A percentile compares a stretch with the other conserved stretches of the same genome.
These are phyloP conservation scores for Corbicula japonica DNA, from an alignment of 2,888 invertebrate genomes.

Conservation along the genomic window DNA sequence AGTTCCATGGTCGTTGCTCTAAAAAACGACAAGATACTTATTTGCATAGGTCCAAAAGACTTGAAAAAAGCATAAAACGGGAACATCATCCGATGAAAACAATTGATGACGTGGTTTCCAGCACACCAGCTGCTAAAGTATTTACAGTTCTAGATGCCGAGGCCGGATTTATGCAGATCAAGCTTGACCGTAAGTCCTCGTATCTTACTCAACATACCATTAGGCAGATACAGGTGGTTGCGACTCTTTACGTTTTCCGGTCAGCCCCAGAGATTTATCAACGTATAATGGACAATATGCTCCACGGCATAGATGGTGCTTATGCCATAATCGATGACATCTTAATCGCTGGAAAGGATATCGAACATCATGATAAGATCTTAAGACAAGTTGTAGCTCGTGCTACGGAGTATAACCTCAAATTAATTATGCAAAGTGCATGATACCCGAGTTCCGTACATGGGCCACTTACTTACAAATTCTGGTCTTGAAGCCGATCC, in stretches of 20 bases:
- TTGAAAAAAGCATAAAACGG: constrained; percentile 62
- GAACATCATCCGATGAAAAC: constrained; percentile 67
- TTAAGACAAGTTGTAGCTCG: constrained; percentile 52
- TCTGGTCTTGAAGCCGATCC: constrained; percentile 59
- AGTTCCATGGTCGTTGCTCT: constrained; percentile 66
- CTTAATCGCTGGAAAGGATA: constrained; percentile 56
- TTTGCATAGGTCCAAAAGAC: constrained; percentile 68
- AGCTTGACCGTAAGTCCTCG: constrained; percentile 59
- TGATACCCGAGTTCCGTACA: constrained; percentile 43
- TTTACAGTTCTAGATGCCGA: constrained; percentile 71
- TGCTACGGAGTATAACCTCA: constrained; percentile 63
- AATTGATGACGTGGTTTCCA: constrained; percentile 65
- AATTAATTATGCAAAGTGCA: too few species aligned
- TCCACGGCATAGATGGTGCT: constrained; percentile 61
- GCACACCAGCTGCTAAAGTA: constrained; percentile 65
- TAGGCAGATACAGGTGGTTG: constrained; percentile 67
- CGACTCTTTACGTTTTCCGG: constrained; percentile 64
- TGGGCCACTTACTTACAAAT: constrained; percentile 54
- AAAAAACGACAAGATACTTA: constrained; percentile 64
- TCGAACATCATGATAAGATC: constrained; percentile 61
- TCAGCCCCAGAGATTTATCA: constrained; percentile 68
- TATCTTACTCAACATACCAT: constrained; percentile 71
- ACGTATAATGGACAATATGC: constrained; percentile 67
- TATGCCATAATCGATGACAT: constrained; percentile 67
- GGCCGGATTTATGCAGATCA: constrained; percentile 69